Base-by-base conservation (phyloP, 2,797 vertebrate genomes). In the Xiphophorus birchmanni region DNA sequence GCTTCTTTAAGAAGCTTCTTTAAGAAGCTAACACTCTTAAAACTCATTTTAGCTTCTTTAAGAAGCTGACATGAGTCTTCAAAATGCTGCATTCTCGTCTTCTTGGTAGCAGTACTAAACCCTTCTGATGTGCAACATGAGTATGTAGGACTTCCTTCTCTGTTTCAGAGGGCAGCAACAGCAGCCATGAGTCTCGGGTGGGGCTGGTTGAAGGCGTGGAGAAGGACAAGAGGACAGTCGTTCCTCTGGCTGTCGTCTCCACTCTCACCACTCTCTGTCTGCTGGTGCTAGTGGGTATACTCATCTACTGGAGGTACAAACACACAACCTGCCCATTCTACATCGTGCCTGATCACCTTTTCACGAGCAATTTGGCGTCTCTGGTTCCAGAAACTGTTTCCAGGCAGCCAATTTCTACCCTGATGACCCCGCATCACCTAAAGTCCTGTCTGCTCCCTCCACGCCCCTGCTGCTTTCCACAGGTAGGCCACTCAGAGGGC, bases 241-340 rank as follows among this genome's bases (percentile, higher is more conserved):
- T 99, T 86, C 98, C 98, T 83, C 96, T 99, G 91, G 98, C 97
- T 85, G 95, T 99, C 74, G 97, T 99, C 87, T 99, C 98, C 88
- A 97, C 97, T 74, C 97, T 99, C 92, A 99, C 98, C 92, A 96
- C 98, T 94, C 94, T 99, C 90, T 99, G 98, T 96, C 96, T 99
- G 95, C 94, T 99, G 95, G 96, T 98, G 80, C 97, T 99, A 95
- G 97, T 99, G 94, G 98, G 96, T 93, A 98, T 99, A 92, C 98
- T 99, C 90, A 97, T 99, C 95, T 99, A 99, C 84, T 99, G 98
- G 98, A 98, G 98, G 98, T 99, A 75, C n/a, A 50, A 45, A 71
- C 37, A 52, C 69, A 74, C 73, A 79, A 73, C 73, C 15, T 7
- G 42, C 2, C 32, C 32, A 18, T 21, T 29, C 77, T 56, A 12